Base-by-base conservation (phyloP, 2,888 invertebrate genomes). In the Ctenicera cuprea region DNA sequence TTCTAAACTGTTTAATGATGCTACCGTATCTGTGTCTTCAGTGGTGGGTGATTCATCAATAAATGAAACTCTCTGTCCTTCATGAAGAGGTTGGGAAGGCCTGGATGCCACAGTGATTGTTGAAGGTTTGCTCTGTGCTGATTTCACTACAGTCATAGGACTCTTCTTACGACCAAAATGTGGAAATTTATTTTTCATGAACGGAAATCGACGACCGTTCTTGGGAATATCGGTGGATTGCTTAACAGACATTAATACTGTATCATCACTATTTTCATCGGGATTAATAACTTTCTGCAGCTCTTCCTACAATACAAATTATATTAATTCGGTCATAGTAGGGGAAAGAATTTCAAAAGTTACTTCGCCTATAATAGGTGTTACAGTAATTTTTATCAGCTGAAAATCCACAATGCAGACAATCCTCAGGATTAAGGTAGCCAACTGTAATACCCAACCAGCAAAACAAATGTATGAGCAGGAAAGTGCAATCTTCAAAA, bases 361-460 rank as follows among this genome's bases (percentile, higher is more conserved):
- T 45, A 45, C 45, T 18, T 45, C 18, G 14, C 7, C 45, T 18
- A 8, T 18, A 18, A 8, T 18, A 18, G 45, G 45, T 7, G 8
- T 18, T 18, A 70, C 64, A 12, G 64, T 33, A 54, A 70, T 54
- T 45, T 22, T 26, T 52, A 70, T 54, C 63, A 64, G 26, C 16
- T 70, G 54, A 75, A 81, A 83, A 77, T 83, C 83, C 0, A 76
- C 81, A 5, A 79, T 74, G 66, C 74, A 77, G 54, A 80, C 41
- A 43, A 82, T 62, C 70, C 85, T 79, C 5, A 82, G 7, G 18
- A 83, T 12, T 26, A 81, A 75, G 0, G 82, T 48, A 14, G 76
- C 2, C 5, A 81, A 26, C 68, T 82, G 81, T 16, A 69, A 20
- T 9, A 79, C 48, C 83, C 85, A 85, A 11, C 81, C 64, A 11